These are phyloP conservation scores for Mimumesa dahlbomi DNA, from an alignment of 2,888 invertebrate genomes.

Conservation along the genomic window DNA sequence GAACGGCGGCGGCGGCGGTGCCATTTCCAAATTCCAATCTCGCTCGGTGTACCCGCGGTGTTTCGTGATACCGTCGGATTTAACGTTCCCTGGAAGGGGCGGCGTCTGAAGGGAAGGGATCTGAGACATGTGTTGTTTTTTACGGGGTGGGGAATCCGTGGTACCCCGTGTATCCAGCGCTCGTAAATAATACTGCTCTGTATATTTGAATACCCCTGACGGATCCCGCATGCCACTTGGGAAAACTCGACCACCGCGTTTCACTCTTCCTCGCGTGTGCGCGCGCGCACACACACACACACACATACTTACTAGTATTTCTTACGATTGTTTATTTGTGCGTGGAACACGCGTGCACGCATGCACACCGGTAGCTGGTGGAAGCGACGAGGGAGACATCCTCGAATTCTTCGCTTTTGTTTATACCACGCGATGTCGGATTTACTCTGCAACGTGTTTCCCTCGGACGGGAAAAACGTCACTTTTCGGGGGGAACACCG, in stretches of 20 bases:
- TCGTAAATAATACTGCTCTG: conserved; percentile 78
- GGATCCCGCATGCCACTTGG: conserved; percentile 76
- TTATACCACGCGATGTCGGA: conserved; percentile 67
- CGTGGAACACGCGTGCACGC: conserved; percentile 17
- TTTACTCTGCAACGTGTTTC: conserved; percentile 63
- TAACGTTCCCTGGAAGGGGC: background rate
- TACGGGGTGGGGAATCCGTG: conserved; percentile 62
- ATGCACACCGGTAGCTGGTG: background rate
- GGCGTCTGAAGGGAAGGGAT: conserved; percentile 21
- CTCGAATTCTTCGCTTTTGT: conserved; percentile 71
- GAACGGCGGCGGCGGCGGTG: conserved; percentile 14
- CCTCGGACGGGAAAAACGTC: conserved; percentile 16
- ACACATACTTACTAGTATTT: conserved; percentile 16
- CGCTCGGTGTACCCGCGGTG: conserved; percentile 8
- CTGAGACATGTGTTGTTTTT: conserved; percentile 62
- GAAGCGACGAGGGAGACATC: conserved; percentile 11
- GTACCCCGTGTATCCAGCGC: conserved; percentile 69
- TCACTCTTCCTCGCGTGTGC: conserved; percentile 13
- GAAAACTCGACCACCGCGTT: conserved; percentile 49
- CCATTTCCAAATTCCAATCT: conserved; percentile 48
- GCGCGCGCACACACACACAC: conserved; percentile 18
- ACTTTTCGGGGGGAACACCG: background rate
- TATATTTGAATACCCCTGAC: conserved; percentile 78
- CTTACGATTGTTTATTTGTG: conserved; percentile 44
- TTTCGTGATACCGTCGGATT: conserved; percentile 18